Evolutionary conservation across 2,888 invertebrate species (phyloP).

Genomic region (Sclerodermus sp.): DNA sequence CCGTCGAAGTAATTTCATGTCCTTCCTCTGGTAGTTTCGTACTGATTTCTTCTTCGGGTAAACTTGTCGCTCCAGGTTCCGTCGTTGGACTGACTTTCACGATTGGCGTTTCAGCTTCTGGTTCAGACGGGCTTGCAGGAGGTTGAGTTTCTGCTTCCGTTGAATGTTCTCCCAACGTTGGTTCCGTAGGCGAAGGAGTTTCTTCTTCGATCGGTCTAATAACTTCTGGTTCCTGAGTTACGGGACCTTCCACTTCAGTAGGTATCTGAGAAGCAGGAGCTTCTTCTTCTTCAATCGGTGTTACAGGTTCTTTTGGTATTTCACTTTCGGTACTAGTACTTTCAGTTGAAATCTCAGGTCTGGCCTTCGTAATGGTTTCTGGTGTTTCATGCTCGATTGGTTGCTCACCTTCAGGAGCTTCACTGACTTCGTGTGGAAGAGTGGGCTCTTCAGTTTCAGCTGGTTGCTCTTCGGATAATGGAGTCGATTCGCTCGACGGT

Average conservation of each 20-base stretch:
- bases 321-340: conserved; percentile 7
- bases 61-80: background rate
- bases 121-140: conserved; percentile 3
- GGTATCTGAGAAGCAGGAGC: background rate
- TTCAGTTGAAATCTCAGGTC: too few relatives aligned
- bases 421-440: conserved; percentile 7
- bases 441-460: conserved; percentile 2
- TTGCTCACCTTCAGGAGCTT: conserved; percentile 9
- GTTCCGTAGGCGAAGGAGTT: conserved; percentile 2
- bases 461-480: conserved; percentile 6
- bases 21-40: conserved; percentile 3
- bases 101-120: conserved; percentile 1
- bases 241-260: conserved; percentile 5
- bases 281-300: conserved; percentile 10
- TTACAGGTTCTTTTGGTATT: conserved; percentile 17
- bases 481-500: too few relatives aligned
- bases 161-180: background rate
- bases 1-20: conserved; percentile 6
- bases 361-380: conserved; percentile 10
- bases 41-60: conserved; percentile 2
- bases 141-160: conserved; percentile 2
- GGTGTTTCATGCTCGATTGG: conserved; percentile 17
- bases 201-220: background rate
- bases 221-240: conserved; percentile 8
- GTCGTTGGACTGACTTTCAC: too few relatives aligned